These are phyloP conservation scores for Epinotia nisella DNA, from an alignment of 2,888 invertebrate genomes.

Conservation along the genomic window DNA sequence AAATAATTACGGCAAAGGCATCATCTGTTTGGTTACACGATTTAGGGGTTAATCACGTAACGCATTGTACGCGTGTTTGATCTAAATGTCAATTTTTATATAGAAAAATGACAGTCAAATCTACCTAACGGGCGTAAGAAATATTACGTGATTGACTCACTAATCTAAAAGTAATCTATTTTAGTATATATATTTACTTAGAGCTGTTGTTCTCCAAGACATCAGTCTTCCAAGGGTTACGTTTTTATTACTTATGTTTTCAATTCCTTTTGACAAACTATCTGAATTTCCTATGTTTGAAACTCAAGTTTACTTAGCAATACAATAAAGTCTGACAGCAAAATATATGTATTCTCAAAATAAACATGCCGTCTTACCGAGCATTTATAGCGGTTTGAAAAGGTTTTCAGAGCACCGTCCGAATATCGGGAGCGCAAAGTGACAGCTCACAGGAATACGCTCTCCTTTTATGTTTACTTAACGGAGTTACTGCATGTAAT, in stretches of 20 bases:
- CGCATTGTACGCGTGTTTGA: too few species aligned
- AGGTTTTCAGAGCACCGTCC: constrained; percentile 4
- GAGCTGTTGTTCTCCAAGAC: too few species aligned
- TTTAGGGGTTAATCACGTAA: too few species aligned
- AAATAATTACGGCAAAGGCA: background rate
- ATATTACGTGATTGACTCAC: too few species aligned
- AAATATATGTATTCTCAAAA: background rate
- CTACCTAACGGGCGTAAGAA: too few species aligned
- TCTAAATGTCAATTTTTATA: too few species aligned
- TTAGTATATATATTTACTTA: background rate
- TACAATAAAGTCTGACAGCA: background rate
- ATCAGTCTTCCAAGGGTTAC: background rate
- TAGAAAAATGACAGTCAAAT: too few species aligned
- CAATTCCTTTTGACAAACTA: background rate
- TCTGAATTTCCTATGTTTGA: background rate
- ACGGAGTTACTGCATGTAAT: background rate
- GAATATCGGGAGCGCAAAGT: background rate
- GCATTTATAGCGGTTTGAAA: constrained; percentile 4
- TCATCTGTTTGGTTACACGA: background rate
- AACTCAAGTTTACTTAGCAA: background rate
- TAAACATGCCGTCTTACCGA: constrained; percentile 11
- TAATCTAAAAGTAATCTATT: background rate
- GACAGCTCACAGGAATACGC: constrained; percentile 10
- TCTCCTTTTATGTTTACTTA: background rate
- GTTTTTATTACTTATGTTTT: background rate